A percentile compares a stretch with the other conserved stretches of the same genome.
Evolutionary conservation across 2,113 vertebrate species (phyloP).

Genomic region (Geococcyx californianus): DNA sequence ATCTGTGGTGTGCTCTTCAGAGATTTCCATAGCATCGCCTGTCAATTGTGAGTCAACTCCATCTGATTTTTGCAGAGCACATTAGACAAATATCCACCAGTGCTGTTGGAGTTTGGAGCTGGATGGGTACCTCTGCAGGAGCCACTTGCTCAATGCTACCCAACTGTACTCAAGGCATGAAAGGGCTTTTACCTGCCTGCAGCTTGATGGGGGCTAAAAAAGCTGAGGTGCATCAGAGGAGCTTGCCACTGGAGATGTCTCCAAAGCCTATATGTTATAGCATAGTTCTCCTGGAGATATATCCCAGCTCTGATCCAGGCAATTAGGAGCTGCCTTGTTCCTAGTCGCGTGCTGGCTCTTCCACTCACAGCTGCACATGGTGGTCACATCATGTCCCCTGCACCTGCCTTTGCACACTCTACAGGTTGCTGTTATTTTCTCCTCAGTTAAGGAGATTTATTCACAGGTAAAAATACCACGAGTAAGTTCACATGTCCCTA

Average conservation of each 20-base stretch:
- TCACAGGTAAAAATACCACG: background rate
- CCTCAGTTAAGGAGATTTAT: background rate
- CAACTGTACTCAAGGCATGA: background rate
- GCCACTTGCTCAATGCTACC: background rate
- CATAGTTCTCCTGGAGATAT: background rate
- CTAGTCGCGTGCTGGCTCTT: background rate
- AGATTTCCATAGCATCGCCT: background rate
- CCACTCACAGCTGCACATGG: background rate
- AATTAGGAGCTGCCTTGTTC: background rate
- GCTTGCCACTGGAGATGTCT: background rate
- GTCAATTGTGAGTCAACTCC: fast-evolving
- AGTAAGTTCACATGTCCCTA: background rate
- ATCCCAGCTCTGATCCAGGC: background rate
- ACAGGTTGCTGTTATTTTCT: background rate
- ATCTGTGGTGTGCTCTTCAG: background rate
- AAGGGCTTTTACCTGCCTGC: background rate
- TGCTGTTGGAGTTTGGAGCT: background rate
- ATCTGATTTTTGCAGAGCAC: background rate
- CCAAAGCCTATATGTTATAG: background rate
- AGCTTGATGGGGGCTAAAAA: background rate
- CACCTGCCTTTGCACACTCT: background rate
- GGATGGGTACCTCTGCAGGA: background rate
- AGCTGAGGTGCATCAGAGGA: background rate
- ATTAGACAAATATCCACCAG: background rate
- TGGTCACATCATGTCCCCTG: background rate